Conservation (phyloP, 2,888 invertebrate genomes). For the Aproaerema taeniolella region DNA sequence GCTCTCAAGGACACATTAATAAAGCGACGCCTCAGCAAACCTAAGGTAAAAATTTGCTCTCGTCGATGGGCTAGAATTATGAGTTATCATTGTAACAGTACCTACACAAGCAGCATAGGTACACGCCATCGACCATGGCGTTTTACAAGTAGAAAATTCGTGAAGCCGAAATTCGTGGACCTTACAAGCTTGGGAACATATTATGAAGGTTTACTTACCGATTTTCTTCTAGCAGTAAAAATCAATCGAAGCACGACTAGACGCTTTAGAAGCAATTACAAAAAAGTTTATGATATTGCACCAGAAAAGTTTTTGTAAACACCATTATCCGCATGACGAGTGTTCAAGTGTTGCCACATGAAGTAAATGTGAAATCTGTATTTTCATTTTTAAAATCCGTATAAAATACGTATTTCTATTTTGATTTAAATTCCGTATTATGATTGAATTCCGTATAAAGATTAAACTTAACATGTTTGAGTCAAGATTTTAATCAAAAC, state of each 20-base stretch:
- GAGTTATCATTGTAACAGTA: conserved; percentile 40
- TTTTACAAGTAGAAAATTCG: conserved; percentile 59
- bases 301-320: too few species aligned
- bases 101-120: conserved; percentile 36
- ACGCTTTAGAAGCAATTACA: conserved; percentile 67
- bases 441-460: too few species aligned
- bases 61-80: conserved; percentile 22
- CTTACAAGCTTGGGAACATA: conserved; percentile 5
- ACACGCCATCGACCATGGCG: conserved; percentile 65
- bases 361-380: too few species aligned
- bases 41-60: conserved; percentile 21
- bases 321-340: too few species aligned
- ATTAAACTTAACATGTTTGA: too few species aligned
- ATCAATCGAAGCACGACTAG: conserved; percentile 46
- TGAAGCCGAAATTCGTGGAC: conserved; percentile 22
- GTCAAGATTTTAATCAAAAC: too few species aligned
- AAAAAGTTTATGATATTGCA: too few species aligned
- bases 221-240: conserved; percentile 33
- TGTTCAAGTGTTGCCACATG: too few species aligned
- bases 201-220: conserved; percentile 36
- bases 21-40: conserved; percentile 16
- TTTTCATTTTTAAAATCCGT: too few species aligned
- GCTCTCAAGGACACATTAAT: conserved; percentile 51
- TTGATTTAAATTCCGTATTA: too few species aligned
- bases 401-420: too few species aligned